These are phyloP conservation scores for Sardinella longiceps DNA, from an alignment of 2,797 vertebrate genomes.

Conservation along the genomic window DNA sequence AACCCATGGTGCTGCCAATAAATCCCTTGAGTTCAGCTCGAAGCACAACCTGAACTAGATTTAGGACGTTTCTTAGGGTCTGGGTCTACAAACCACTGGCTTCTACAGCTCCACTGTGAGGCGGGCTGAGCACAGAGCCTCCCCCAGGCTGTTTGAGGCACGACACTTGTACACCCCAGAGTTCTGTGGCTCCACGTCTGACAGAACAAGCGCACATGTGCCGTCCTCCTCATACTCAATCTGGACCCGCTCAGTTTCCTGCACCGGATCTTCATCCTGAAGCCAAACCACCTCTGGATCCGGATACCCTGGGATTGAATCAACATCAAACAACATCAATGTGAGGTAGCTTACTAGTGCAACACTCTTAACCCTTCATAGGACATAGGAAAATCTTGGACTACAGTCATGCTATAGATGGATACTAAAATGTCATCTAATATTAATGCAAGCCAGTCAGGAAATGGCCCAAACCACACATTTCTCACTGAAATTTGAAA, in stretches of 20 bases:
- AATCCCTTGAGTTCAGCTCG: neutral
- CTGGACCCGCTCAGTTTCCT: slow-evolving; percentile 56
- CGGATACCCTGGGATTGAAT: slow-evolving; percentile 70
- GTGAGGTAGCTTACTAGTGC: too few relatives aligned
- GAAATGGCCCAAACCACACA: too few relatives aligned
- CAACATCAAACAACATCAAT: too few relatives aligned
- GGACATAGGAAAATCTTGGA: too few relatives aligned
- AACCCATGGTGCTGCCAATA: neutral
- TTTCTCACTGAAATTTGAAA: too few relatives aligned
- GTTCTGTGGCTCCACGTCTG: slow-evolving; percentile 63
- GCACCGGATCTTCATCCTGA: slow-evolving; percentile 58
- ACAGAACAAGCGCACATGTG: slow-evolving; percentile 70
- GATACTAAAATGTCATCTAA: too few relatives aligned
- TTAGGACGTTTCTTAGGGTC: neutral
- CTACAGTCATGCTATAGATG: too few relatives aligned
- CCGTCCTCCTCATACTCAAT: slow-evolving; percentile 68
- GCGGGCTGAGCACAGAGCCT: slow-evolving; percentile 65
- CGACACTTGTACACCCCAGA: slow-evolving; percentile 75
- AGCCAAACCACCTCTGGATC: slow-evolving; percentile 78
- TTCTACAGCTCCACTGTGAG: slow-evolving; percentile 56
- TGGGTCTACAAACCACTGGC: neutral
- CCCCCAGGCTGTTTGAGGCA: slow-evolving; percentile 68
- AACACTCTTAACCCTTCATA: too few relatives aligned
- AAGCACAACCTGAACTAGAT: neutral
- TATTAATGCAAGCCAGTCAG: too few relatives aligned